Conservation (phyloP, 2,113 vertebrate genomes). For the human (Homo sapiens) region GRCh38 chr1:211416501-211417000, state of each 20-base stretch:
- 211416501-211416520: constrained; percentile 80
- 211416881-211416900: constrained; percentile 66
- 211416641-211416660: constrained; percentile 62
- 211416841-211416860: constrained; percentile 77
- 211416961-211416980: constrained; percentile 85
- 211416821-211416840: constrained; percentile 78
- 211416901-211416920: constrained; percentile 76
- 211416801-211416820: constrained; percentile 74
- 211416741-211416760: constrained; percentile 56
- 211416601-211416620: not conserved
- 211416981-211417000: constrained; percentile 87
- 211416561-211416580: constrained; percentile 22
- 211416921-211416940: constrained; percentile 23
- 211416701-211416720: constrained; percentile 62
- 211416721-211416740: constrained; percentile 56
- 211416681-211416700: constrained; percentile 32
- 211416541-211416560: constrained; percentile 74
- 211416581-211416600: not conserved
- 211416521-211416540: constrained; percentile 79
- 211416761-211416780: constrained; percentile 17
- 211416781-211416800: constrained; percentile 32
- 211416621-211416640: constrained; percentile 25
- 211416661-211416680: not conserved
- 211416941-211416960: not conserved
- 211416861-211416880: constrained; percentile 68